phyloP scores from a whole-genome alignment of 2,797 vertebrate genomes.

The Channa striata region DNA sequence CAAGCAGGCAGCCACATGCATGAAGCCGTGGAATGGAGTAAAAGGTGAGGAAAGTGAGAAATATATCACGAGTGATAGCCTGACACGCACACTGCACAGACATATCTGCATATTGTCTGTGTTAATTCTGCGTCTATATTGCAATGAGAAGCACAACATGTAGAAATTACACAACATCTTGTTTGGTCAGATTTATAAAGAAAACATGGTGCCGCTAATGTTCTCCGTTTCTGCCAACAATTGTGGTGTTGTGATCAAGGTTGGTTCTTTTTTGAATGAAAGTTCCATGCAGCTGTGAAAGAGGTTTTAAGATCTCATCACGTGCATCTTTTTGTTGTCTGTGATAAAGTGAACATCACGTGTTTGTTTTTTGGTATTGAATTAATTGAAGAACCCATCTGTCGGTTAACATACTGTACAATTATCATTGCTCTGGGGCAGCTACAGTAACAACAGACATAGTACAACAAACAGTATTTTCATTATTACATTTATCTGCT shows the following conservation, averaged over 20 bases:
- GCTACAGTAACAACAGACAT: too few species aligned
- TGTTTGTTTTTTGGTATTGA: too few species aligned
- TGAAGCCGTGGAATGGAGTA: conserved; percentile 3
- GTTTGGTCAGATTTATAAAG: conserved; percentile 33
- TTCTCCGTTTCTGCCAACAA: conserved; percentile 33
- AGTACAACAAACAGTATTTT: too few species aligned
- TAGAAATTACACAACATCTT: neutral
- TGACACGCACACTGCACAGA: neutral
- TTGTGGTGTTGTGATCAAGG: conserved; percentile 27
- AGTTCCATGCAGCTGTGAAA: conserved; percentile 37
- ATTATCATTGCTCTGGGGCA: too few species aligned
- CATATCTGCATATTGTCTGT: conserved; percentile 4
- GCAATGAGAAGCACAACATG: neutral
- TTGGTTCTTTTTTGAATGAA: conserved; percentile 14
- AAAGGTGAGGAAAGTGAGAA: neutral
- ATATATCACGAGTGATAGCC: neutral
- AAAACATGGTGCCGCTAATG: conserved; percentile 43
- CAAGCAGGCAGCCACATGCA: neutral
- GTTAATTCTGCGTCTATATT: too few species aligned
- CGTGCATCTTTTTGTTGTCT: too few species aligned
- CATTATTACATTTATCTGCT: too few species aligned
- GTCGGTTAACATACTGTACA: too few species aligned
- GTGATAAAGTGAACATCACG: too few species aligned
- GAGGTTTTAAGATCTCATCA: conserved; percentile 38
- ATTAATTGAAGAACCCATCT: too few species aligned